Conservation (phyloP, 2,888 invertebrate species). For the Lasioglossum zephyrum region DNA sequence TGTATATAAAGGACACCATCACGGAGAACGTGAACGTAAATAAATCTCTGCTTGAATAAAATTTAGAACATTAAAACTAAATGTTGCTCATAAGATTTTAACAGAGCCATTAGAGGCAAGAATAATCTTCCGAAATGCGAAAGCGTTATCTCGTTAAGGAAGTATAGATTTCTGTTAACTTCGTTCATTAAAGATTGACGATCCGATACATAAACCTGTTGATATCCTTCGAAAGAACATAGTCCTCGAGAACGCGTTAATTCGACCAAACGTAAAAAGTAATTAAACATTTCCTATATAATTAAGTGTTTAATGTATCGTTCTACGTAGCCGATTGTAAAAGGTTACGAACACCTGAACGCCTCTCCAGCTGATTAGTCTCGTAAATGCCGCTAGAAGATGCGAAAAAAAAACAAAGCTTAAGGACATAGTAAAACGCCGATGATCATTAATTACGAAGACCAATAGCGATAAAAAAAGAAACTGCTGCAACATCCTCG, state of each 20-base stretch:
- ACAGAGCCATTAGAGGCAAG: background rate
- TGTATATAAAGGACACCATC: background rate
- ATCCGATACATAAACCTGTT: background rate
- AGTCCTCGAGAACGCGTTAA: background rate
- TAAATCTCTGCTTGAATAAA: background rate
- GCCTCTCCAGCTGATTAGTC: background rate
- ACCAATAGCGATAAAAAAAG: background rate
- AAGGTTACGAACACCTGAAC: background rate
- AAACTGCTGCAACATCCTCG: conserved; percentile 21
- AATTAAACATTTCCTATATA: conserved; percentile 2
- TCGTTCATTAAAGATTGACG: background rate
- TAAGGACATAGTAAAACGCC: background rate
- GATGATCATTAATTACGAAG: background rate
- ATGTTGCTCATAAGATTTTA: background rate
- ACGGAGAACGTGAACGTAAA: no score
- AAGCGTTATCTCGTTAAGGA: background rate
- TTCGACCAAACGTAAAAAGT: background rate
- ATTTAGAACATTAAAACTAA: background rate
- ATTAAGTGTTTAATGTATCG: background rate
- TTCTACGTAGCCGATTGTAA: background rate
- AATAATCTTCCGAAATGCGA: background rate
- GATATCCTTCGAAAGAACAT: background rate
- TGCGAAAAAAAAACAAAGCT: background rate
- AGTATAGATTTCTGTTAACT: background rate
- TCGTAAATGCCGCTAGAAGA: background rate